Evolutionary conservation across 2,888 invertebrate species (phyloP).

Genomic region (Lasioglossum morio): DNA sequence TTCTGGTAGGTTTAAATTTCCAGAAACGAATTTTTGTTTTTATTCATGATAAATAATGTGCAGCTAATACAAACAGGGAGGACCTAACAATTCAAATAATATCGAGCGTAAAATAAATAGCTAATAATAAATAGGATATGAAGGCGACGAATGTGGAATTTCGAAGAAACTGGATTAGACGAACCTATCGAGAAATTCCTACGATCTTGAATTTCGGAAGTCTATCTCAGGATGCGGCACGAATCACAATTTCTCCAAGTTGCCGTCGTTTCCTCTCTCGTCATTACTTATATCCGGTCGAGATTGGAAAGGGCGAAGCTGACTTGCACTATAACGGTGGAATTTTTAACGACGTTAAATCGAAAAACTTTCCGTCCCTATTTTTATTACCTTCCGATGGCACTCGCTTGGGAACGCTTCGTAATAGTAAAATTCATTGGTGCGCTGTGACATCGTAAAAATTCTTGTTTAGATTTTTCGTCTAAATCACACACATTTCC

Average conservation of each 20-base stretch:
- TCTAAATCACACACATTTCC: not conserved
- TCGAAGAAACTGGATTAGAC: not conserved
- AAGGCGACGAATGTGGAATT: not conserved
- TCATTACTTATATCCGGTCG: slow-evolving; percentile 53
- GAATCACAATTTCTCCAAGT: slow-evolving; percentile 25
- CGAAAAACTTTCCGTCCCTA: slow-evolving; percentile 63
- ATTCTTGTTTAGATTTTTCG: not conserved
- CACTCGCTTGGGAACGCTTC: not conserved
- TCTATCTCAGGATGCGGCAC: not conserved
- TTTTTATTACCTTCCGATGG: slow-evolving; percentile 8
- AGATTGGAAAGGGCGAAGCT: slow-evolving; percentile 61
- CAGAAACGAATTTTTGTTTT: not conserved
- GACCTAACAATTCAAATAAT: no score
- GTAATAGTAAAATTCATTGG: not conserved
- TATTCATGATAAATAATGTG: not conserved
- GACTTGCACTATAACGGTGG: slow-evolving; percentile 49
- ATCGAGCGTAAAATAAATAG: not conserved
- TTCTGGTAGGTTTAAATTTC: not conserved
- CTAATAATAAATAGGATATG: not conserved
- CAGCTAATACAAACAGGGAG: not conserved
- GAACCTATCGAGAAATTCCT: not conserved
- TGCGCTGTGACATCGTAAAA: not conserved
- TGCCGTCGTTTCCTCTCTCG: slow-evolving; percentile 28
- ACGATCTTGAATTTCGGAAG: slow-evolving; percentile 20
- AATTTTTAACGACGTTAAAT: slow-evolving; percentile 70